Evolutionary conservation across 1,140 invertebrate species (phyloP), one percentile per base, ranked within the genome.

Genomic region (Octopus sinensis): DNA sequence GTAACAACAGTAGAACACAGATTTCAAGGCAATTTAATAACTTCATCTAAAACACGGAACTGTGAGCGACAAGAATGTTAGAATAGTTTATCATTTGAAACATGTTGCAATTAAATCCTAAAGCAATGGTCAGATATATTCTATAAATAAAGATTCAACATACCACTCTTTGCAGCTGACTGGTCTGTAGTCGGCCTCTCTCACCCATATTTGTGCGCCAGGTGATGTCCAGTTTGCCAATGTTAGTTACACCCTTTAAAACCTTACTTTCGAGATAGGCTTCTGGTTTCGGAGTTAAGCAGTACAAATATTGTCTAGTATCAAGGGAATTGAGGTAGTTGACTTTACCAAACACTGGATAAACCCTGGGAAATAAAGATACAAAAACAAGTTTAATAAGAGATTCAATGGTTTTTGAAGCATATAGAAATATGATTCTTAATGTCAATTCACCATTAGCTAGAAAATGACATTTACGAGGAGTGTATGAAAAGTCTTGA

Each of bases 171-270:
- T 97, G 95, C 56, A 99, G 90, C 88, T 97, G 96, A 92, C 96
- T 97, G 17, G 97, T 99, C 92, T 99, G 97, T 79, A 99, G 92
- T 84, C 97, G 93, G 54, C 97, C 98, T 88, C 95, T 94, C 91
- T 99, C 97, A 9, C 97, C 98, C 83, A 98, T 93, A 91, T 96
- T 96, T 71, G 96, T 97, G 88, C 96, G 93, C 98, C 98, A 99
- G 6, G 97, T 95, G 88, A 99, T 99, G 91, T 99, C 97, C 43
- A 99, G 91, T 91, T 99, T 99, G 3, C 97, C 97, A 87, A 98
- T 97, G 90, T 95, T 96, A 71, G 95, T 97, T 1, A 96, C 94
- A 83, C 94, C 94, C 85, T 94, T 94, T 79, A 97, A 91, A 78
- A 94, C 92, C 87, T 95, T 95, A 62, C 85, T 88, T 91, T 96